A percentile compares a stretch with the other conserved stretches of the same genome.
Evolutionary conservation across 2,888 invertebrate species (phyloP).

Genomic region (Campoplex capitator): DNA sequence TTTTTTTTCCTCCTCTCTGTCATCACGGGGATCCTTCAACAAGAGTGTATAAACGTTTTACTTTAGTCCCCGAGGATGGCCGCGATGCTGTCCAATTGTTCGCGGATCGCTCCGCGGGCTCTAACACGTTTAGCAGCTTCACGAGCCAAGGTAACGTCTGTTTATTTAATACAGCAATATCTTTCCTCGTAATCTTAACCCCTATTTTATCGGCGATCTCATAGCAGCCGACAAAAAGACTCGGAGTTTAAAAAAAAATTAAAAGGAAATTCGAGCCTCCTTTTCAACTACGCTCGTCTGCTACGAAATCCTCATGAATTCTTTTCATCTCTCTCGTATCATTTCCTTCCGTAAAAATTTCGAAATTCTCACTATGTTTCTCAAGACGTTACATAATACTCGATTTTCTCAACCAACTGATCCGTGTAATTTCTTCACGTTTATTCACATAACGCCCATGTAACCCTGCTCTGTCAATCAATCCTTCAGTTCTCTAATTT

Average conservation of each 20-base stretch:
- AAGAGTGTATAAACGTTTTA: constrained; percentile 52
- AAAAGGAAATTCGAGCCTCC: background rate
- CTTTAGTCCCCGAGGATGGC: constrained; percentile 76
- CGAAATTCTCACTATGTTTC: background rate
- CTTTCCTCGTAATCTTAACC: constrained; percentile 12
- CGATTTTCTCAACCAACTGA: constrained; percentile 25
- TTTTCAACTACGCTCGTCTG: constrained; percentile 3
- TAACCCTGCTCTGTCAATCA: constrained; percentile 44
- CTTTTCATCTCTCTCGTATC: background rate
- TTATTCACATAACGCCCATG: constrained; percentile 34
- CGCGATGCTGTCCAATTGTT: constrained; percentile 83
- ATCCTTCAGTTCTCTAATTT: constrained; percentile 12
- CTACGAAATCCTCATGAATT: background rate
- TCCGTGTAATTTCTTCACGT: constrained; percentile 3
- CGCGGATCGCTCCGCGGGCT: constrained; percentile 81
- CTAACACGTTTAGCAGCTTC: constrained; percentile 79
- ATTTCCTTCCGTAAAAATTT: constrained; percentile 21
- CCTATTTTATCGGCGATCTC: constrained; percentile 23
- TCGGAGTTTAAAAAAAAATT: background rate
- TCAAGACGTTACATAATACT: constrained; percentile 63
- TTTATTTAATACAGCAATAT: constrained; percentile 17
- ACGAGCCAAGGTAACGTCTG: constrained; percentile 79
- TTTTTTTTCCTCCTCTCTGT: constrained; percentile 66
- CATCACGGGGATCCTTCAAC: constrained; percentile 67
- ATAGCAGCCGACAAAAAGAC: constrained; percentile 41